These are phyloP conservation scores for Callipepla squamata DNA, from an alignment of 2,113 vertebrate species.

Conservation along the genomic window DNA sequence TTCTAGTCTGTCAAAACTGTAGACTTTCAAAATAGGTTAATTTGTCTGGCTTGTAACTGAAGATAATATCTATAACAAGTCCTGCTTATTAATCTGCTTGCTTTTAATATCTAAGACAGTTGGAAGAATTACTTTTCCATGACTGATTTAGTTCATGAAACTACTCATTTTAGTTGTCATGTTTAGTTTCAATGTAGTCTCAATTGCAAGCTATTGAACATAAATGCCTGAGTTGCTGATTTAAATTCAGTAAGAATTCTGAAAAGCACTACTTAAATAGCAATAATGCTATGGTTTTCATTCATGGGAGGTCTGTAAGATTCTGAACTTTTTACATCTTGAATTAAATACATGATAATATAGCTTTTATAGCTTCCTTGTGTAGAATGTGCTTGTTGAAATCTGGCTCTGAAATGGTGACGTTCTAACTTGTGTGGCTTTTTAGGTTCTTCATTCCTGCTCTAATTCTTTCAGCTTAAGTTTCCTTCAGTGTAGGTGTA, in stretches of 20 bases:
- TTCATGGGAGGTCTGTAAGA: background rate
- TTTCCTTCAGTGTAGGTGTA: background rate
- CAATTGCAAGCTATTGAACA: background rate
- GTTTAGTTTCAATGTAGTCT: background rate
- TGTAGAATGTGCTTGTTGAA: conserved; percentile 16
- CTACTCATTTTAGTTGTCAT: background rate
- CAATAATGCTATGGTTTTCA: background rate
- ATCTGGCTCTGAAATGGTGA: conserved; percentile 1
- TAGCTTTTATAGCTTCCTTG: background rate
- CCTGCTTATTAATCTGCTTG: background rate
- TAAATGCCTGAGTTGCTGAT: conserved; percentile 1
- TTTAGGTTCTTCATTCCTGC: conserved; percentile 6
- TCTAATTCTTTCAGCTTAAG: background rate
- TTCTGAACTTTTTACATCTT: background rate
- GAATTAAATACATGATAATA: background rate
- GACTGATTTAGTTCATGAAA: background rate
- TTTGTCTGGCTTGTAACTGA: background rate
- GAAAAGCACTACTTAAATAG: background rate
- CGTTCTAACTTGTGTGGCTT: background rate
- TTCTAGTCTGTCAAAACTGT: background rate
- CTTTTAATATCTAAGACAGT: background rate
- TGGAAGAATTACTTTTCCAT: background rate
- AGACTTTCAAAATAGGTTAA: background rate
- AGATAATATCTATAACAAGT: background rate
- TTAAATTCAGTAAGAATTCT: background rate